Evolutionary conservation across 2,888 invertebrate species (phyloP).

Genomic region (Dexiosoma caninum): DNA sequence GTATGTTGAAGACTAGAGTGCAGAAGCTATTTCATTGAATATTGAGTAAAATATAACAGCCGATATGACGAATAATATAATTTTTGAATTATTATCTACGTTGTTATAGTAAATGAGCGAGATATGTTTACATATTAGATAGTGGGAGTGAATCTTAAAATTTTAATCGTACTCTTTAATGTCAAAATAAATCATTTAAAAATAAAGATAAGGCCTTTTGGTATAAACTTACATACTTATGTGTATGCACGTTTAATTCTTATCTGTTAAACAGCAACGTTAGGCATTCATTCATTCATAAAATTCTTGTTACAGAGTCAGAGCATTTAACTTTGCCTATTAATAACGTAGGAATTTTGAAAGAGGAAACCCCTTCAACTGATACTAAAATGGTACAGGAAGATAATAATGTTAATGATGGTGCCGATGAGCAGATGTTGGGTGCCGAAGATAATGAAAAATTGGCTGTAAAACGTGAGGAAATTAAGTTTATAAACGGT

Average conservation of each 20-base stretch:
- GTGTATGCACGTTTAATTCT: not conserved
- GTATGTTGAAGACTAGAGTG: too few relatives aligned
- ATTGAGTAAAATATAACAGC: too few relatives aligned
- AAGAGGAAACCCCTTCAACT: not conserved
- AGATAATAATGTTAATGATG: conserved; percentile 80
- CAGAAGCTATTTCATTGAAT: too few relatives aligned
- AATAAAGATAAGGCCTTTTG: too few relatives aligned
- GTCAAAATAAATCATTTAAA: too few relatives aligned
- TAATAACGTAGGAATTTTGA: conserved; percentile 15
- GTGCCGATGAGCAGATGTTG: conserved; percentile 85
- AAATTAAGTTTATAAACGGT: conserved; percentile 87
- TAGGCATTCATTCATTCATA: conserved; percentile 41
- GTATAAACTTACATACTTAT: too few relatives aligned
- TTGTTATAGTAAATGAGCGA: too few relatives aligned
- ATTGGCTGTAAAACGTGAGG: conserved; percentile 81
- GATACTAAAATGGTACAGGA: conserved; percentile 78
- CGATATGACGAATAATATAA: too few relatives aligned
- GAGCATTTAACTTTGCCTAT: conserved; percentile 3
- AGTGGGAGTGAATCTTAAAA: too few relatives aligned
- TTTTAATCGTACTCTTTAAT: too few relatives aligned
- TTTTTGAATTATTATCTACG: too few relatives aligned
- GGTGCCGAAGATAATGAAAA: conserved; percentile 80
- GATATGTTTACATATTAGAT: too few relatives aligned
- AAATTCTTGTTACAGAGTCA: conserved; percentile 25
- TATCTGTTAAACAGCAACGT: conserved; percentile 16